Evolutionary conservation across 2,113 vertebrate genomes (phyloP).

Genomic region (Stigmatopora nigra): DNA sequence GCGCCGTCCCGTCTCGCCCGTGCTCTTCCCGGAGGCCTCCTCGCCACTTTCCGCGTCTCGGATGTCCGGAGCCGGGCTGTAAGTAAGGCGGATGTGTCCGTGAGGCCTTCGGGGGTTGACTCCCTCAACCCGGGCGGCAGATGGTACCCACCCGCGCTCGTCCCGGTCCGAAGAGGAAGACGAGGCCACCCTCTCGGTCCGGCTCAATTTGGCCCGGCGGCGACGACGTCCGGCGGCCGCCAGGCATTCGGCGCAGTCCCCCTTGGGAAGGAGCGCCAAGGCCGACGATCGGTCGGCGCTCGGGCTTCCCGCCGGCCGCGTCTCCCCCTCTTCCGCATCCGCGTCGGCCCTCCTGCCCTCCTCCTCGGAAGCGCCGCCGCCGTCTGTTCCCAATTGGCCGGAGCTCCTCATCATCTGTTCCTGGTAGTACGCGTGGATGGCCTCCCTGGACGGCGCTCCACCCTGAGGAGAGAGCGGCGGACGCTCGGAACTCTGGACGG

Average conservation of each 20-base stretch:
- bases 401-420: constrained; percentile 90
- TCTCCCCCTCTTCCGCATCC: not conserved
- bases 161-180: constrained; percentile 76
- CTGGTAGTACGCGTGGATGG: constrained; percentile 94
- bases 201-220: constrained; percentile 78
- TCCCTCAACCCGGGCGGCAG: too few species aligned
- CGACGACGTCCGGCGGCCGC: constrained; percentile 71
- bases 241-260: constrained; percentile 6
- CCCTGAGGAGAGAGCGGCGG: constrained; percentile 67
- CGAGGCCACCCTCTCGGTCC: constrained; percentile 80
- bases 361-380: constrained; percentile 14
- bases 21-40: too few species aligned
- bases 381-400: constrained; percentile 77
- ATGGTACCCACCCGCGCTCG: constrained; percentile 73
- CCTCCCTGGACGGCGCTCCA: constrained; percentile 86
- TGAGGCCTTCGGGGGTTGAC: not conserved
- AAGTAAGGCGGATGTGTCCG: constrained; percentile 75
- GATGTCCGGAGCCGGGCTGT: constrained; percentile 88
- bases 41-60: constrained; percentile 75
- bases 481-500: not conserved
- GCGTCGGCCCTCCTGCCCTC: constrained; percentile 19
- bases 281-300: not conserved
- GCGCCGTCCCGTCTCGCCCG: constrained; percentile 66
- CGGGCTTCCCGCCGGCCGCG: not conserved
- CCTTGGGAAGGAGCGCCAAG: constrained; percentile 33